Base-by-base conservation (phyloP, 1,140 invertebrate species). In the Drosophila hydei region DNA sequence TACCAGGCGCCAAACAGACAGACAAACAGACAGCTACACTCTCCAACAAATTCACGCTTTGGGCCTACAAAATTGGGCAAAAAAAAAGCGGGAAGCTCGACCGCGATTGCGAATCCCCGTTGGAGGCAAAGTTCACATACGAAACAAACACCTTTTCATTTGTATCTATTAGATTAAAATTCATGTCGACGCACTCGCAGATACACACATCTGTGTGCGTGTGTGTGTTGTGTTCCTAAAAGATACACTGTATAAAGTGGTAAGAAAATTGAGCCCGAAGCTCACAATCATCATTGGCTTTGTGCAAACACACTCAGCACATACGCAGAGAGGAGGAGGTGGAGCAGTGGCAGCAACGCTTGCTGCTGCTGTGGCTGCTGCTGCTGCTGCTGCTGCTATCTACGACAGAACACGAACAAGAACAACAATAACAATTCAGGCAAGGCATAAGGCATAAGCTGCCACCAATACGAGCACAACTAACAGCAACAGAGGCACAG, bases 111-210 rank as follows among this genome's bases (percentile, higher is more conserved):
- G 38, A 30, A 40, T 23, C 48, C 45, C 21, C 23, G 45, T 30
- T 60, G 36, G 55, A 42, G 72, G 70, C 71, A 87, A 87, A 81
- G 67, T 64, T 76, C 70, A 75, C 79, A 79, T 72, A 72, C 63
- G 67, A 55, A 67, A 75, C 75, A 72, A 89, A 87, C 87, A 88
- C 88, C 76, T 88, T 77, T 88, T 88, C 88, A 90, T 90, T 90
- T 90, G 88, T 90, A 90, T 90, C 87, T 90, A 90, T 90, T 90
- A 90, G 81, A 90, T 90, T 90, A 88, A 90, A 90, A 90, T 90
- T 88, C 87, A 90, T 90, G 88, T 88, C 81, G 83, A 77, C 75
- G 75, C 80, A 79, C 77, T 73, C 61, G 60, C 76, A 77, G 30
- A 43, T 27, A 38, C 61, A 62, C 40, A 50, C 25, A 36, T 16